phyloP scores from a whole-genome alignment of 2,113 vertebrate genomes.

The Gymnogyps californianus region DNA sequence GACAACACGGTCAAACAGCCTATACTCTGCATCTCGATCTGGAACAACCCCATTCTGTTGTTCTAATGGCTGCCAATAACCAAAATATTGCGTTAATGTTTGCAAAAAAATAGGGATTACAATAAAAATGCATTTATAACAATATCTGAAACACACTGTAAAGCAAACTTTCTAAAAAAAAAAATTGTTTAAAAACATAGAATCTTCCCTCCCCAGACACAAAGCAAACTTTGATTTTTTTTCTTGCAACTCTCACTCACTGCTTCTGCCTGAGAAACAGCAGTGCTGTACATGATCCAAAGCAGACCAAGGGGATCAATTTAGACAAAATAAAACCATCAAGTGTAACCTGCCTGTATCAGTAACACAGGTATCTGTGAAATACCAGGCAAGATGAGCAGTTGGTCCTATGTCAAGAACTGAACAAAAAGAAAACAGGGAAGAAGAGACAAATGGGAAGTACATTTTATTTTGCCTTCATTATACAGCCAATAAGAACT shows the following conservation, averaged over 20 bases:
- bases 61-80: constrained; percentile 83
- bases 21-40: constrained; percentile 89
- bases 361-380: background rate
- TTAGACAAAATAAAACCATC: background rate
- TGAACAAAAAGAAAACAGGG: background rate
- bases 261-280: background rate
- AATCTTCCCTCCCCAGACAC: background rate
- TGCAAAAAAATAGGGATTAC: background rate
- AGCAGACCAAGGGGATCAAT: background rate
- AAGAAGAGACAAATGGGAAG: background rate
- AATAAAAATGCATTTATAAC: background rate
- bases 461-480: background rate
- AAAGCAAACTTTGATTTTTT: background rate
- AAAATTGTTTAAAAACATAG: background rate
- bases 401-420: background rate
- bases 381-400: background rate
- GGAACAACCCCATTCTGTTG: constrained; percentile 93
- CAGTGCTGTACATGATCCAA: background rate
- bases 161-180: background rate
- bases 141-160: background rate
- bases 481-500: background rate
- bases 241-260: background rate
- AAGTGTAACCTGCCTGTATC: background rate
- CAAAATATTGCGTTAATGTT: background rate
- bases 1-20: constrained; percentile 93